phyloP scores from a whole-genome alignment of 92 coral and sea anemone species.

The Paramuricea clavata region DNA sequence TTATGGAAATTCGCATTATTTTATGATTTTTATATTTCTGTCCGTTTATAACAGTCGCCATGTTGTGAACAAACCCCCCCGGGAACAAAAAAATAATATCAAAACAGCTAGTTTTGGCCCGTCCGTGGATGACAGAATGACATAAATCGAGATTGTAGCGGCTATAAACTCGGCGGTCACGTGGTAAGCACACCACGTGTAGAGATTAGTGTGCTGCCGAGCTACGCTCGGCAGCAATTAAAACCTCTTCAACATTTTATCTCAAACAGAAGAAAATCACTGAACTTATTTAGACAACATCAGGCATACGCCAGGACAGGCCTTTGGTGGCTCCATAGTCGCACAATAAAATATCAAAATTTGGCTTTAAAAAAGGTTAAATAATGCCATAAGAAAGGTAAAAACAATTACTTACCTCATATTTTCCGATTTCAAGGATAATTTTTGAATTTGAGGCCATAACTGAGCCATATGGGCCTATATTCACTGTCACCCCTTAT shows the following conservation, averaged over 20 bases:
- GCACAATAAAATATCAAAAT: neutral
- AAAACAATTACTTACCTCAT: neutral
- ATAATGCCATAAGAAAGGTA: neutral
- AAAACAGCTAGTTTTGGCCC: no score
- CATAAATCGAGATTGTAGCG: no score
- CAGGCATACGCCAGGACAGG: neutral
- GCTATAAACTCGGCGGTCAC: no score
- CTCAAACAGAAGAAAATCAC: neutral
- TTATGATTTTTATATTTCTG: no score
- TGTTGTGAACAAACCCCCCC: no score
- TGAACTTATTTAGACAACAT: neutral
- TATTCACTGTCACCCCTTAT: constrained; percentile 5
- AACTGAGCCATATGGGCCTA: neutral
- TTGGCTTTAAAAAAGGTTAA: neutral
- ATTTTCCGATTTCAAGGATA: neutral
- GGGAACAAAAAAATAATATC: no score
- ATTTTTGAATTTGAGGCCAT: neutral
- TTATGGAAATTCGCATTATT: no score
- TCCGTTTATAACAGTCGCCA: no score
- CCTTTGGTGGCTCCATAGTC: neutral
- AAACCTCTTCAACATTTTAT: neutral
- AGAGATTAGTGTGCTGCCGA: no score
- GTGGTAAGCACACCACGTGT: no score
- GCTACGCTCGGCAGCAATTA: no score
- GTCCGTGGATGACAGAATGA: no score